Base-by-base conservation (phyloP, 53 echinoderm and acorn worm genomes). In the Paracentrotus lividus region DNA sequence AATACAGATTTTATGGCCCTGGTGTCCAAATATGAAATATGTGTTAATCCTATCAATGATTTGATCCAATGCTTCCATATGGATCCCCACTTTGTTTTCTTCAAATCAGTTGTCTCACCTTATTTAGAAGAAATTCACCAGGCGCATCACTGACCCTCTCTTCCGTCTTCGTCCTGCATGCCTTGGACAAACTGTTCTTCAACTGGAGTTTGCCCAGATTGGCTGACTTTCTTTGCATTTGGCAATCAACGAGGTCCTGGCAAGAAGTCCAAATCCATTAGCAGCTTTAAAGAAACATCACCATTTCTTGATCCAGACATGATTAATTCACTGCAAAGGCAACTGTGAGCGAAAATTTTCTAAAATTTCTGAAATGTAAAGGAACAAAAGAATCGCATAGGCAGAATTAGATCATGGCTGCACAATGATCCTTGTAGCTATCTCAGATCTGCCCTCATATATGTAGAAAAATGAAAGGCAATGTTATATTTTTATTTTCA, bases 251-350 rank as follows among this genome's bases (percentile, higher is more conserved):
- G 96, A 97, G 36, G 97, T 95, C 85, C 92, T 96, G 67, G 94
- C 95, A 34, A 98, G 77, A 43, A 97, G 88, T 34, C 95, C 61
- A 51, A 98, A 97, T 18, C 98, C 98, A 75, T 95, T 95, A 38
- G 90, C 59, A 31, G 96, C 93, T 42, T 96, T 98, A 21, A n/a
- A n/a, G 94, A 18, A 75, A 84, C 90, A 93, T 98, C 98, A 68
- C 96, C 93, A 77, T 95, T 66, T 52, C 97, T 94, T 54, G 95
- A 93, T 90, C 97, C 96, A 14, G 98, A 97, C 98, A 98, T 98
- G 58, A 40, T n/a, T 72, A 40, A 85, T 49, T 12, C 14, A 85
- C 85, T 85, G n/a, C n/a, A n/a, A n/a, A n/a, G n/a, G n/a, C n/a
- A n/a, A n/a, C n/a, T n/a, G n/a, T n/a, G n/a, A 15, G 23, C 9